A percentile compares a stretch with the other conserved stretches of the same genome.
Evolutionary conservation across 2,113 vertebrate species (phyloP).

Genomic region (Arenaria interpres): DNA sequence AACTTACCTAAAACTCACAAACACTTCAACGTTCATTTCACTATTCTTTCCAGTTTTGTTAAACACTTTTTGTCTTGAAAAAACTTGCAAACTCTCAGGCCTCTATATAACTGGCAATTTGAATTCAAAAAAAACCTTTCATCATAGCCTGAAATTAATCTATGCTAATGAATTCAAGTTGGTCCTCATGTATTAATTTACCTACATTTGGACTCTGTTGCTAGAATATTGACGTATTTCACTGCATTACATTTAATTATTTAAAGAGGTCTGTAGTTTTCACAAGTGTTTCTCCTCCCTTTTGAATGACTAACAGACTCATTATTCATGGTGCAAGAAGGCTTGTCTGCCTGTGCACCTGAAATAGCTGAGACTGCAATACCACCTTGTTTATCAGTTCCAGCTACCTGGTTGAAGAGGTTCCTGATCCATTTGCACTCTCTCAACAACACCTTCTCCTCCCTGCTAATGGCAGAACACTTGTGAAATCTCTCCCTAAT

Average conservation of each 20-base stretch:
- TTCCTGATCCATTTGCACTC: not conserved
- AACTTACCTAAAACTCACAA: not conserved
- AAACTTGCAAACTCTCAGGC: not conserved
- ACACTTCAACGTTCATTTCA: not conserved
- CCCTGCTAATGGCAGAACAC: not conserved
- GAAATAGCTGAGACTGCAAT: not conserved
- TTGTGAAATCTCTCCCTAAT: not conserved
- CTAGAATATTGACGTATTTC: constrained; percentile 49
- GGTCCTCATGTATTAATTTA: constrained; percentile 41
- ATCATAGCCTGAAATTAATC: constrained; percentile 51
- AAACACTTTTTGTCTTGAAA: not conserved
- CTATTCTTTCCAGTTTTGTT: not conserved
- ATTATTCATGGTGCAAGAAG: not conserved
- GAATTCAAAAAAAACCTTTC: constrained; percentile 46
- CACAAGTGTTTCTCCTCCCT: not conserved
- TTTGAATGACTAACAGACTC: not conserved
- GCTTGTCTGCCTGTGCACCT: not conserved
- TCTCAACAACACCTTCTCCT: not conserved
- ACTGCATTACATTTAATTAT: constrained; percentile 52
- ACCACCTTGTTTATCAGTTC: not conserved
- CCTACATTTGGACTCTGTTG: constrained; percentile 25
- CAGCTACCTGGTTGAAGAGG: not conserved
- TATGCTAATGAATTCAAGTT: constrained; percentile 50
- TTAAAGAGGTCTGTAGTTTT: constrained; percentile 52
- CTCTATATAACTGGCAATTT: constrained; percentile 27